Base-by-base conservation (phyloP, 37 sponge, comb jelly and placozoan species). In the Hexactinellida sp. region DNA sequence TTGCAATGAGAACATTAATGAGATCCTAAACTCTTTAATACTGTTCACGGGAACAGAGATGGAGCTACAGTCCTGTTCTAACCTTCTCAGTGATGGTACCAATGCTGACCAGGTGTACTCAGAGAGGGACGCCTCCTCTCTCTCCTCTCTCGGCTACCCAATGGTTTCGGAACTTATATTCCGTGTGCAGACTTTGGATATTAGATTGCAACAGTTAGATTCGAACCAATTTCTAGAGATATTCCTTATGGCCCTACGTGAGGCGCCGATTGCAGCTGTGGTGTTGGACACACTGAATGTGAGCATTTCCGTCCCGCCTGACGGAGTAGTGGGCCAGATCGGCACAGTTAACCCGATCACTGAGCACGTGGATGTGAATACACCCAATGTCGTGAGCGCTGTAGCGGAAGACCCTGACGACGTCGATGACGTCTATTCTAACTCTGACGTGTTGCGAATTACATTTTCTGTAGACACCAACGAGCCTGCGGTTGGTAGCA, bases 391-490 rank as follows among this genome's bases (percentile, higher is more conserved):
- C 34, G 19, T 84, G 36, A 76, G 76, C 38, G 90, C 91, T 9
- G 89, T 85, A 51, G 91, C 89, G 0, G 83, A 39, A 37, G 90
- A 93, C 54, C 90, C 90, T 0, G 88, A 86, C 36, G 83, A 86
- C 39, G 37, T 19, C 0, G 88, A 95, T 54, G 55, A n/a, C 36
- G 84, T 36, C 0, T 92, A 86, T 82, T 89, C 91, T 30, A 51
- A 32, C n/a, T 90, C 89, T 0, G 96, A 95, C 83, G 90, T 86
- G 0, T 83, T 95, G 34, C 87, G 89, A 0, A 91, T 95, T 34
- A 52, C 82, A 21, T 95, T 95, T 47, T 86, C 91, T 86, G 34
- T 63, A 24, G 38, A 34, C 25, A 95, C 96, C 0, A 55, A 91
- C 55, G 39, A 54, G 25, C 96, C 96, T 0, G n/a, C 63, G 32